Base-by-base conservation (phyloP, 2,888 invertebrate genomes). In the Ptilodon capucinus region DNA sequence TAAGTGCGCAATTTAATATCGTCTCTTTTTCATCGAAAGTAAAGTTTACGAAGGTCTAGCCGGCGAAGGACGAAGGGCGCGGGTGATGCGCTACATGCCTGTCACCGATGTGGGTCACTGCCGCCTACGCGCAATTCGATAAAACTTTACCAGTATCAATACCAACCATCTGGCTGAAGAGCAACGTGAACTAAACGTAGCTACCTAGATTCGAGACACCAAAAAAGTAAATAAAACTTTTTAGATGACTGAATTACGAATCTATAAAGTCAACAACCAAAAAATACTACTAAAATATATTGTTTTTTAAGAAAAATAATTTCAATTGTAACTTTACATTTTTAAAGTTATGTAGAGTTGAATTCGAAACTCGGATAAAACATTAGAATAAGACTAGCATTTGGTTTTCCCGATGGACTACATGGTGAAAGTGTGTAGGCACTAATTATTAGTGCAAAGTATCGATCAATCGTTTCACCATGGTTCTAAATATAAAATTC, bases 401-500 rank as follows among this genome's bases (percentile, higher is more conserved):
- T n/a, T 14, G 25, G 5, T 60, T 51, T 56, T 64, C 46, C 42
- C 47, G 42, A 41, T 42, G 46, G 51, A 49, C 56, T 56, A 61
- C 58, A 44, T 60, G 76, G 82, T 76, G 85, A 86, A 85, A 85
- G 86, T 88, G 75, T 69, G 49, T 58, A 55, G 55, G 60, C 59
- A 72, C 75, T 86, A 88, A 88, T 86, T 84, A 84, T 83, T 86
- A 86, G 87, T 88, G 89, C 85, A 86, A 87, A 88, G 84, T 88
- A 90, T 89, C 82, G 90, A 90, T 90, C 86, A 90, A 86, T 89
- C 82, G 86, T 85, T 89, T 86, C 84, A 86, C 86, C 87, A 86
- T 87, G 88, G 82, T 84, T 88, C 90, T 90, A 89, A 91, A 90
- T 90, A 90, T 91, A 90, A 91, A 91, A 89, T 89, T 85, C 83